Percentiles rank a stretch among this genome's conserved stretches.
phyloP scores from a whole-genome alignment of 2,888 invertebrate species.

The Drosophila koepferae region DNA sequence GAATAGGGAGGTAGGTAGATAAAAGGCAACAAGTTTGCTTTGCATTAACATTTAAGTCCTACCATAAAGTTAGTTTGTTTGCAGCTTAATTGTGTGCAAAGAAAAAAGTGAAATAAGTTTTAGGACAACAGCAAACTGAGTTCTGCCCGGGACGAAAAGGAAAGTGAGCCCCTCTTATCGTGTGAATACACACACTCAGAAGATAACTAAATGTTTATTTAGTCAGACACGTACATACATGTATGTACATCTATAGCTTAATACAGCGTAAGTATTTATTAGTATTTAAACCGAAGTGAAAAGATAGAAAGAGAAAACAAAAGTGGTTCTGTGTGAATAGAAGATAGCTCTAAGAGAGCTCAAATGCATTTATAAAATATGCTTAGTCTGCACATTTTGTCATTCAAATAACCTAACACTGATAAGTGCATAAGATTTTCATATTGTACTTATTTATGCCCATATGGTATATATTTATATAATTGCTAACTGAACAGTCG shows the following conservation, averaged over 20 bases:
- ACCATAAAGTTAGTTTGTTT: conserved; percentile 62
- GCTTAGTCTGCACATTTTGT: background rate
- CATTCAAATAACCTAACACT: background rate
- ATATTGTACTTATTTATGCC: background rate
- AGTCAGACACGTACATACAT: background rate
- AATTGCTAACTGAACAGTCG: background rate
- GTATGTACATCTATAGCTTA: background rate
- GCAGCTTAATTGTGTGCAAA: conserved; percentile 70
- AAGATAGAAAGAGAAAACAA: background rate
- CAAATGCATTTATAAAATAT: background rate
- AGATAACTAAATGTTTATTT: background rate
- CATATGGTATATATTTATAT: background rate
- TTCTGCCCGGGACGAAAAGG: background rate
- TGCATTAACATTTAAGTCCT: conserved; percentile 61
- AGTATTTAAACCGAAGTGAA: background rate
- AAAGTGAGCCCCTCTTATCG: conserved; percentile 1
- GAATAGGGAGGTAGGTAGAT: conserved; percentile 6
- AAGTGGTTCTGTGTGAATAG: background rate
- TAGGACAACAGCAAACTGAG: background rate
- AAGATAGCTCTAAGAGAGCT: background rate
- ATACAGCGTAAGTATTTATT: background rate
- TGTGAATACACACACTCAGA: background rate
- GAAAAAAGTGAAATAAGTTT: conserved; percentile 30
- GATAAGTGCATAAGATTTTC: background rate
- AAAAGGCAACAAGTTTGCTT: conserved; percentile 68